Evolutionary conservation across 2,797 vertebrate genomes (phyloP), one percentile per base, ranked within the genome.

Genomic region (Gephyroberyx darwinii): DNA sequence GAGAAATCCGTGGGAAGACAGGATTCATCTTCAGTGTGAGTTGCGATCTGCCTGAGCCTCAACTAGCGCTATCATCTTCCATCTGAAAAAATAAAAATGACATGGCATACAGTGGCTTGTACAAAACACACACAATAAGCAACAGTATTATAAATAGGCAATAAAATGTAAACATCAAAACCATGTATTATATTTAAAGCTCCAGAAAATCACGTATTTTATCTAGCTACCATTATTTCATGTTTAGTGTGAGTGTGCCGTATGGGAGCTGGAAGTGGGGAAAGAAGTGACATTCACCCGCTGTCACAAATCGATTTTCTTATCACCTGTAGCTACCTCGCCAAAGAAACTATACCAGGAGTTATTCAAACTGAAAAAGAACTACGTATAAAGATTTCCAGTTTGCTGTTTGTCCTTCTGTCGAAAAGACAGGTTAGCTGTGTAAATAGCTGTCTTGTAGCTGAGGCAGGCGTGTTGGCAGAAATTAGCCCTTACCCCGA

Each of bases 261-360:
- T 51, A 51, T 53, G 30, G 30, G 17, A 31, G 61, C 47, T 19
- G 30, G 61, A 31, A 19, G 61, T 63, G 33, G 16, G 26, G 14
- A 33, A 6, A 39, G 47, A 17, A 7, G 60, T 64, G 31, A 9
- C 19, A 48, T 57, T 64, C 41, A 71, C 37, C 65, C 41, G 30
- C 26, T 48, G 55, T 1, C 10, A 5, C 9, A 0, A 53, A 71
- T 89, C 80, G 80, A 81, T 81, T 39, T 47, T 10, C 47, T 58
- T 30, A 73, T 90, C 87, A 90, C 89, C 88, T 90, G 89, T 91
- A 65, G 89, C 90, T 75, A 71, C 45, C 30, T 43, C 67, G 26
- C 0, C 35, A 52, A 22, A 58, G 2, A 12, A 9, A 0, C 13
- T 5, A 5, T 33, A 47, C 12, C 4, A 14, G 0, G 33, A 14